A percentile compares a stretch with the other conserved stretches of the same genome.
Evolutionary conservation across 92 coral and sea anemone species (phyloP).

Genomic region (Pocillopora meandrina): DNA sequence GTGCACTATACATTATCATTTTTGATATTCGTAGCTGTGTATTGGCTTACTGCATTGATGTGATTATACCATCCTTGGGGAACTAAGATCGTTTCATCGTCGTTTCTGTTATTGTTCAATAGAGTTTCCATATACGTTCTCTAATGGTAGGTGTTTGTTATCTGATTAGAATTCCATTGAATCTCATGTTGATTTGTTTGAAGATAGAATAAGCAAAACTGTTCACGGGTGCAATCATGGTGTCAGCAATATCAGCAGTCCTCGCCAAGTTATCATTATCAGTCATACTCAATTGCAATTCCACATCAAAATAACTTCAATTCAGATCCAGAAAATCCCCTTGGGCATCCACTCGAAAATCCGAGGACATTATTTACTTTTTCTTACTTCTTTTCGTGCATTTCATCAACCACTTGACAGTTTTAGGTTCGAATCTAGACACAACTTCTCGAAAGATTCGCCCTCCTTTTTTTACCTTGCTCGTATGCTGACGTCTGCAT

Average conservation of each 20-base stretch:
- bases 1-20: neutral
- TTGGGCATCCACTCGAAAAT: neutral
- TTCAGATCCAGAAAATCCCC: neutral
- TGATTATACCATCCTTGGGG: neutral
- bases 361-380: neutral
- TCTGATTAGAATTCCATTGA: neutral
- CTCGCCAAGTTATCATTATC: neutral
- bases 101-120: neutral
- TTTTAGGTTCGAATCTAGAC: too few relatives aligned
- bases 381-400: neutral
- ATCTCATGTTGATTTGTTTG: neutral
- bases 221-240: neutral
- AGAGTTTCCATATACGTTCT: neutral
- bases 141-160: neutral
- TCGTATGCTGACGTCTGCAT: too few relatives aligned
- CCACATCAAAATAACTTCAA: neutral
- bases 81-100: neutral
- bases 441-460: too few relatives aligned
- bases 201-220: neutral
- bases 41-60: neutral
- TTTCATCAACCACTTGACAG: too few relatives aligned
- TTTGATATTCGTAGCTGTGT: neutral
- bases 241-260: too few relatives aligned
- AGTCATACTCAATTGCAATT: neutral
- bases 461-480: too few relatives aligned